Percentiles rank a stretch among this genome's conserved stretches.
Conservation (phyloP, 2,888 invertebrate genomes). For the Trypoxylon attenuatum region DNA sequence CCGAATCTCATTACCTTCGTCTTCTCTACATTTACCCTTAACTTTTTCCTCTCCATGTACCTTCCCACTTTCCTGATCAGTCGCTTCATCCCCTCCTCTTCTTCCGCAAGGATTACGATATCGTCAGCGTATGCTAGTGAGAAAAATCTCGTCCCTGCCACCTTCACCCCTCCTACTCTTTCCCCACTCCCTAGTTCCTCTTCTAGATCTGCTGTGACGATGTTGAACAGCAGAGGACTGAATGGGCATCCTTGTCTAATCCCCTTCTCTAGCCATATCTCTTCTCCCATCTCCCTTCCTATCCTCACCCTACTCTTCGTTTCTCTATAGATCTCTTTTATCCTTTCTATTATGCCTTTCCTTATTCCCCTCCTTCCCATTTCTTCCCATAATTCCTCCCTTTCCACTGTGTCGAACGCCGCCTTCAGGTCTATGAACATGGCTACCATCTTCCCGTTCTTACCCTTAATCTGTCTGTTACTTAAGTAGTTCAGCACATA, state of each 20-base stretch:
- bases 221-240: background rate
- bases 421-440: background rate
- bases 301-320: background rate
- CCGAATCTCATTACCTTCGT: background rate
- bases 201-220: background rate
- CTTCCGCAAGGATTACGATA: background rate
- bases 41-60: background rate
- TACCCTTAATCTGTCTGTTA: background rate
- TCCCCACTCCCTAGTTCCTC: background rate
- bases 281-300: background rate
- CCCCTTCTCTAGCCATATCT: background rate
- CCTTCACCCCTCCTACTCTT: background rate
- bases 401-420: background rate
- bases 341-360: background rate
- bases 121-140: background rate
- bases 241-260: background rate
- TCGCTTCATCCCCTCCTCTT: background rate
- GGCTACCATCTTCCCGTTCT: background rate
- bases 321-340: background rate
- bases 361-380: background rate
- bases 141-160: background rate
- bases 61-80: background rate
- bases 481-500: background rate
- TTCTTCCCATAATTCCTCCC: background rate
- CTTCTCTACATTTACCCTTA: too few species aligned